Conservation (phyloP, 2,888 invertebrate genomes). For the Cybosia mesomella region DNA sequence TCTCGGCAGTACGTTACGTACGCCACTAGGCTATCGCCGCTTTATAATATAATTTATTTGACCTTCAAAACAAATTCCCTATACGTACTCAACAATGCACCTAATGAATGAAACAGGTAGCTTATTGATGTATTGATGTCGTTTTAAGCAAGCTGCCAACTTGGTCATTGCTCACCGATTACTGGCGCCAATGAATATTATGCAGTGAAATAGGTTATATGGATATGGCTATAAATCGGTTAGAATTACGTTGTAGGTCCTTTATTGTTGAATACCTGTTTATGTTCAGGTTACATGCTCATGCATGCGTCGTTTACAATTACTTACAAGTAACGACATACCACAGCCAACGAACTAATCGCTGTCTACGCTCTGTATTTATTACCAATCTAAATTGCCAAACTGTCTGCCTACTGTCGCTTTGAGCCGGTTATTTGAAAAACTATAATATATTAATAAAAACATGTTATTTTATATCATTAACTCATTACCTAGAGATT, state of each 20-base stretch:
- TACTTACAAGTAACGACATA: background rate
- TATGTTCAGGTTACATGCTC: background rate
- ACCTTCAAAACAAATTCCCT: conserved; percentile 35
- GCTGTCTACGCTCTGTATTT: background rate
- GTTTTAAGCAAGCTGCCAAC: conserved; percentile 58
- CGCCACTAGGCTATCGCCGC: no score
- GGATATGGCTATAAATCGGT: conserved; percentile 26
- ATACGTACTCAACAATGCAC: conserved; percentile 36
- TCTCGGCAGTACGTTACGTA: no score
- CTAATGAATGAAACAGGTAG: conserved; percentile 42
- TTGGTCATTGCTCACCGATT: conserved; percentile 53
- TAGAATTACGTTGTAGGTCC: conserved; percentile 3
- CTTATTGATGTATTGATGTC: conserved; percentile 32
- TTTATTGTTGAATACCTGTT: conserved; percentile 6
- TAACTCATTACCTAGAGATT: background rate
- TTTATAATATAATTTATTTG: no score
- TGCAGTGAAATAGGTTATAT: conserved; percentile 38
- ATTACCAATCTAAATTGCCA: background rate
- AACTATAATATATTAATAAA: background rate
- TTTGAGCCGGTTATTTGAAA: background rate
- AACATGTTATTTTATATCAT: background rate
- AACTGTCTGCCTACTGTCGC: background rate
- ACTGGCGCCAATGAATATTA: conserved; percentile 43
- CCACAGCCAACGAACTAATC: background rate
- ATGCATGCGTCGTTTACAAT: background rate